Percentiles rank a stretch among this genome's conserved stretches.
Evolutionary conservation across 2,797 vertebrate species (phyloP).

Genomic region (Luscinia megarhynchos): DNA sequence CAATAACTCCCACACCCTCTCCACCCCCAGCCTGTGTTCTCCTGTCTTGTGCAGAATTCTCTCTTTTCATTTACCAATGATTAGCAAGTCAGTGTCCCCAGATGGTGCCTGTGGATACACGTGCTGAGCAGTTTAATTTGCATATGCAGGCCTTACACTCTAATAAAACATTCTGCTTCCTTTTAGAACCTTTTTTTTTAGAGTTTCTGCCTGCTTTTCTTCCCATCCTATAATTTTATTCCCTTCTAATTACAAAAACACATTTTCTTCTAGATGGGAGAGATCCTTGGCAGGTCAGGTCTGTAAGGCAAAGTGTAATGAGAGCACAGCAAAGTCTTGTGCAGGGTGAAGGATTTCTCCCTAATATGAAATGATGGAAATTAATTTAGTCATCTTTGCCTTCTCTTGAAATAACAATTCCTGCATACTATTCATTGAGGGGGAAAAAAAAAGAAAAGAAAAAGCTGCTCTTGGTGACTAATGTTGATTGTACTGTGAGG

Average conservation of each 20-base stretch:
- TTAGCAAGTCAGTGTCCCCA: neutral
- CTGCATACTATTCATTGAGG: neutral
- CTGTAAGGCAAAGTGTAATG: neutral
- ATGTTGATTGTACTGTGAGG: neutral
- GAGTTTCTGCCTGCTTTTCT: neutral
- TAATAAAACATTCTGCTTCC: neutral
- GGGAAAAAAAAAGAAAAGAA: neutral
- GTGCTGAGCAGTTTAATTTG: neutral
- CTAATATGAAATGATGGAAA: neutral
- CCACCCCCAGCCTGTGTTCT: neutral
- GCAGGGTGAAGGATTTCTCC: constrained; percentile 5
- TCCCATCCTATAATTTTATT: neutral
- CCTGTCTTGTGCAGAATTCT: neutral
- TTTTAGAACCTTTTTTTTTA: neutral
- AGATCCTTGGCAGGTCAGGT: neutral
- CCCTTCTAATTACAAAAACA: neutral
- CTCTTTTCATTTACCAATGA: neutral
- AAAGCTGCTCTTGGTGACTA: neutral
- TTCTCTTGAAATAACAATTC: constrained; percentile 25
- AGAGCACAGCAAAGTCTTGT: neutral
- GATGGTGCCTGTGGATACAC: neutral
- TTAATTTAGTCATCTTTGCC: neutral
- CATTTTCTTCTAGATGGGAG: neutral
- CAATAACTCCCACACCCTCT: neutral
- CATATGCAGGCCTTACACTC: neutral